A percentile compares a stretch with the other conserved stretches of the same genome.
These are phyloP conservation scores for Drosophila mayri DNA, from an alignment of 1,140 invertebrate species.

Conservation along the genomic window DNA sequence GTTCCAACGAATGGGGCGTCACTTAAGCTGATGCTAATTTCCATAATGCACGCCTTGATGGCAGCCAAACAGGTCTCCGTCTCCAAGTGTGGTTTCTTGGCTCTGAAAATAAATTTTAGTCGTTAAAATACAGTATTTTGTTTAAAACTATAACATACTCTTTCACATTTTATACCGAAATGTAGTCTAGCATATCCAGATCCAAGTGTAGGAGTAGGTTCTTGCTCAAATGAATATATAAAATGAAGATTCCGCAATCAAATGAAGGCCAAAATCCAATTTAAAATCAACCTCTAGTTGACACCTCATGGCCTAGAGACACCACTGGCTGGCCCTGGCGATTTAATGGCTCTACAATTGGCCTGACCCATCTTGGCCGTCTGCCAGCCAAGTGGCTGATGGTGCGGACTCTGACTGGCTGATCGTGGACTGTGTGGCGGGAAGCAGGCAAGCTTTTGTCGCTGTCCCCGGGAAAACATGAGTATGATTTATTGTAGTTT, in stretches of 20 bases:
- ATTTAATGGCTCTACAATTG: slow-evolving; percentile 78
- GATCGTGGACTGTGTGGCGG: slow-evolving; percentile 20
- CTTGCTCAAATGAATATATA: slow-evolving; percentile 5
- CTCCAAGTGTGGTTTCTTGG: not conserved
- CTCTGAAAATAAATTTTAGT: slow-evolving; percentile 29
- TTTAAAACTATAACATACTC: not conserved
- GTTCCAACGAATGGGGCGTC: slow-evolving; percentile 69
- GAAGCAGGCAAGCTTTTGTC: slow-evolving; percentile 37
- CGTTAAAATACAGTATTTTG: slow-evolving; percentile 10
- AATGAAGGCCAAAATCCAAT: slow-evolving; percentile 47
- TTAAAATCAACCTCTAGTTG: slow-evolving; percentile 55
- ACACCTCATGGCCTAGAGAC: slow-evolving; percentile 36
- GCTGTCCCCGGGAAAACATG: slow-evolving; percentile 72
- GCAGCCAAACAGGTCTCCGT: slow-evolving; percentile 48
- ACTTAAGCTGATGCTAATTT: slow-evolving; percentile 75
- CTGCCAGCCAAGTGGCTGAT: slow-evolving; percentile 27
- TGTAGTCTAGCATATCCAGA: too few relatives aligned
- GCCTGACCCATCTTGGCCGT: slow-evolving; percentile 57
- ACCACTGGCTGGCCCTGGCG: slow-evolving; percentile 64
- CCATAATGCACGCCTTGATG: slow-evolving; percentile 61
- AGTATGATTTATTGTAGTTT: slow-evolving; percentile 78
- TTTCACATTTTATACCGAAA: not conserved
- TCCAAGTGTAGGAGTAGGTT: not conserved
- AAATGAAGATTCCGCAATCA: slow-evolving; percentile 45
- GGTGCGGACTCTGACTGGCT: not conserved